Evolutionary conservation across 1,140 invertebrate species (phyloP).

Genomic region (Protaetia brevitarsis): DNA sequence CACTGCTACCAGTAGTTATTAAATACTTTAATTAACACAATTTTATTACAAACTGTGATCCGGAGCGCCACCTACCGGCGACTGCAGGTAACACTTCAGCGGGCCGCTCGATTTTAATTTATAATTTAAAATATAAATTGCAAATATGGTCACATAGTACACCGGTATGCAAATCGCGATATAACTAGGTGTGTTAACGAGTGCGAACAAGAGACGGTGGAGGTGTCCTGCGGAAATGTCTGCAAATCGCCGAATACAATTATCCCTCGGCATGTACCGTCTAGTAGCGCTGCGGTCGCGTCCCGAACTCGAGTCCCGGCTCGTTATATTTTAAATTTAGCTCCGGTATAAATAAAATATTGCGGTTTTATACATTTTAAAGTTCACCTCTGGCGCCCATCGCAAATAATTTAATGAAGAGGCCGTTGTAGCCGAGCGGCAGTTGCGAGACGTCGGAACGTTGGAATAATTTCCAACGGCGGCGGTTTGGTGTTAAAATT

Average conservation of each 20-base stretch:
- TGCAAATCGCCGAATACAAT: constrained; percentile 1
- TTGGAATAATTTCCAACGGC: neutral
- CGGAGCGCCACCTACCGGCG: neutral
- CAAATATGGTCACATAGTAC: neutral
- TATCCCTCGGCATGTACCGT: neutral
- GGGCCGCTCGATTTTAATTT: neutral
- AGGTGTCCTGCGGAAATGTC: no score
- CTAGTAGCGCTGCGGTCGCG: neutral
- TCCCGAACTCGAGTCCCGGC: neutral
- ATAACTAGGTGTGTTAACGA: constrained; percentile 14
- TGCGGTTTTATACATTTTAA: constrained; percentile 3
- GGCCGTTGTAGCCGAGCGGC: neutral
- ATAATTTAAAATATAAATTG: constrained; percentile 19
- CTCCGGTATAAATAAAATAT: constrained; percentile 11
- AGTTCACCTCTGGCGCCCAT: neutral
- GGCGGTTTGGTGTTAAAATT: no score
- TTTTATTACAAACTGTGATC: neutral
- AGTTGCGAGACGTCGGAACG: neutral
- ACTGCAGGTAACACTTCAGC: neutral
- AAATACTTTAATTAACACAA: constrained; percentile 5
- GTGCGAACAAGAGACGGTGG: neutral
- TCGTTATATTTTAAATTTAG: constrained; percentile 4
- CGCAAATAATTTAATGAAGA: constrained; percentile 16
- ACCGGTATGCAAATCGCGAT: neutral
- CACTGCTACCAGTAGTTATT: no score